Evolutionary conservation across 2,113 vertebrate genomes (phyloP), one percentile per base, ranked within the genome.

Genomic region (Haemorhous mexicanus): DNA sequence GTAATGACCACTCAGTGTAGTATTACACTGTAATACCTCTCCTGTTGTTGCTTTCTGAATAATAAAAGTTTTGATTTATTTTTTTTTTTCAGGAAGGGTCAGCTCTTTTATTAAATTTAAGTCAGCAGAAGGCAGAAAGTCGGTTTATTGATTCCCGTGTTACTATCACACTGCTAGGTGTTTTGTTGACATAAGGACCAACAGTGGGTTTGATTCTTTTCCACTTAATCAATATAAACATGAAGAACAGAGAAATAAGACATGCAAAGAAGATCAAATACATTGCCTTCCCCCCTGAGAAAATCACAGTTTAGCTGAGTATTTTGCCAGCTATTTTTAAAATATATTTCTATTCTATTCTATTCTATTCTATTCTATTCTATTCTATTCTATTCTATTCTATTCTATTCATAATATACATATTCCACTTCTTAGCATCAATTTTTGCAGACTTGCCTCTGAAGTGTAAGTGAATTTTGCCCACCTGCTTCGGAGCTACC

Each of bases 71-170:
- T 90, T 87, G n/a, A 20, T 56, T 91, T 93, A 20, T 56, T 91
- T 92, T 78, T 75, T 75, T 89, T 81, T 49, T 37, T 2, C 11
- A 37, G 44, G 58, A 41, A 94, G 67, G 93, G 87, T 90, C 84
- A 95, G 37, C 61, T 93, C 52, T 93, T 90, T 90, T 77, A 88
- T 96, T 90, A 76, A 95, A 96, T 92, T 82, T 94, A 67, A 97
- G 88, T 67, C 64, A 87, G 62, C 39, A 78, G 82, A 76, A 95
- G 95, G 78, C 80, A 82, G 89, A 79, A 75, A 92, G 61, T 58
- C 32, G 58, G 22, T 77, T 74, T 88, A 63, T 63, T 70, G 61
- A 52, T 79, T 81, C 32, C 9, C 59, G 3, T 89, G 30, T 61
- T 84, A 30, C 23, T 26, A 37, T 13, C 20, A 72, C 30, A 68